A percentile compares a stretch with the other conserved stretches of the same genome.
These are phyloP conservation scores for Apodemus sylvaticus DNA, from an alignment of 2,113 vertebrate species.

Conservation along the genomic window DNA sequence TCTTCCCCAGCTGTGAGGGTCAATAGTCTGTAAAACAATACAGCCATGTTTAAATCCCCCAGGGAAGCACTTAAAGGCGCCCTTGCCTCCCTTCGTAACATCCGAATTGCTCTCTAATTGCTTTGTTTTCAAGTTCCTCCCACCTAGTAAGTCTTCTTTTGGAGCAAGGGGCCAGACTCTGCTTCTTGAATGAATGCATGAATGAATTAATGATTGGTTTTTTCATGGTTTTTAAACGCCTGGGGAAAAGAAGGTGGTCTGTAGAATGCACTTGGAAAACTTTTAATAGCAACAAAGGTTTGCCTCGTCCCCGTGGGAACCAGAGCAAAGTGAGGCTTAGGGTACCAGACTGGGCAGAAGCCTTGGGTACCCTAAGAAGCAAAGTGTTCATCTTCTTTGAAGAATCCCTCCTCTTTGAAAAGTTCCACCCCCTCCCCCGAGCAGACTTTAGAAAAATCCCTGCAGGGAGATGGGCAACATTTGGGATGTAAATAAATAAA, in stretches of 20 bases:
- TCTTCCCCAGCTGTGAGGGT: not conserved
- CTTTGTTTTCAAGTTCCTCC: not conserved
- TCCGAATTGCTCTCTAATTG: constrained; percentile 9
- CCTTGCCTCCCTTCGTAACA: not conserved
- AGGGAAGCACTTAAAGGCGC: not conserved
- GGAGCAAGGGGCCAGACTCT: not conserved
- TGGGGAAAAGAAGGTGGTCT: not conserved
- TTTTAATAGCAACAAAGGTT: not conserved
- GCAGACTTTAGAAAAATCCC: not conserved
- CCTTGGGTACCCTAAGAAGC: fast-evolving
- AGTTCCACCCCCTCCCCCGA: no score
- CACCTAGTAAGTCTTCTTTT: no score
- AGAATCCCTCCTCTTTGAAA: not conserved
- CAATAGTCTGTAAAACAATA: constrained; percentile 4
- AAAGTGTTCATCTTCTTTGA: not conserved
- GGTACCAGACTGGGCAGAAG: not conserved
- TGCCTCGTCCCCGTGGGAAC: not conserved
- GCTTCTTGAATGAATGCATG: not conserved
- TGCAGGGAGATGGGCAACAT: no score
- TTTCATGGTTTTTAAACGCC: not conserved
- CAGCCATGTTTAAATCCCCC: constrained; percentile 16
- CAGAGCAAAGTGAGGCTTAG: not conserved
- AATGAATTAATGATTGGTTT: not conserved
- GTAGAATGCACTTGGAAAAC: not conserved
- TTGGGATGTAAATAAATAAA: no score